Evolutionary conservation across 2,113 vertebrate genomes (phyloP), one percentile per base, ranked within the genome.

Genomic region (Xiphophorus maculatus): DNA sequence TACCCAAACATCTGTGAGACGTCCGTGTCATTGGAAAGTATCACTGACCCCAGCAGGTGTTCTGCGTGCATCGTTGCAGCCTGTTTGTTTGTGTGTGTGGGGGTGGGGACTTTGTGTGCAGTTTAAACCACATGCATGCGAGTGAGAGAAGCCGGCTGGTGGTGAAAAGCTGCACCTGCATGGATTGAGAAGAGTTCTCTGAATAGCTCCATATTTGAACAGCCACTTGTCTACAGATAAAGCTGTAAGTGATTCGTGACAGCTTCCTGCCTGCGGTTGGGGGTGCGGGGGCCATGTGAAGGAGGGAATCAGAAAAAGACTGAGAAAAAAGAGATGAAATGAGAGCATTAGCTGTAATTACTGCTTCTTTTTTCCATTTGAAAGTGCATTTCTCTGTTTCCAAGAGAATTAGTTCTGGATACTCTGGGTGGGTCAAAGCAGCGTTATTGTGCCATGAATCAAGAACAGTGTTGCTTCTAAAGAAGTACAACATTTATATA

Each of bases 111-210:
- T 33, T 69, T 72, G 71, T 54, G 74, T 74, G 78, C 71, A 68
- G 82, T 75, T 60, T 62, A n/a, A 69, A 37, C 66, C 22, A 33
- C 54, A 32, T 58, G 42, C 48, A 35, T 75, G 76, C 54, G 76
- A 69, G 58, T 1, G 29, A 33, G 65, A 60, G 30, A 63, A 30
- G 28, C 70, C 4, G 73, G 77, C 25, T 63, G 78, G 62, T 7
- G 66, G 74, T 86, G 88, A 88, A 91, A 93, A 87, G 79, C 74
- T 85, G 82, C 89, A 92, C 90, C 90, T 92, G 91, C 76, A 76
- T 69, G 80, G 37, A 82, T 82, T 86, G 83, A 90, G 90, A 81
- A 83, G 79, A 88, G 40, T 84, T 85, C 79, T 85, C 72, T 84
- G 82, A 90, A 91, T 87, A 84, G 86, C 87, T 89, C 68, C 85